These are phyloP conservation scores for Trissoscelio sp. DNA, from an alignment of 2,888 invertebrate genomes.

Conservation along the genomic window DNA sequence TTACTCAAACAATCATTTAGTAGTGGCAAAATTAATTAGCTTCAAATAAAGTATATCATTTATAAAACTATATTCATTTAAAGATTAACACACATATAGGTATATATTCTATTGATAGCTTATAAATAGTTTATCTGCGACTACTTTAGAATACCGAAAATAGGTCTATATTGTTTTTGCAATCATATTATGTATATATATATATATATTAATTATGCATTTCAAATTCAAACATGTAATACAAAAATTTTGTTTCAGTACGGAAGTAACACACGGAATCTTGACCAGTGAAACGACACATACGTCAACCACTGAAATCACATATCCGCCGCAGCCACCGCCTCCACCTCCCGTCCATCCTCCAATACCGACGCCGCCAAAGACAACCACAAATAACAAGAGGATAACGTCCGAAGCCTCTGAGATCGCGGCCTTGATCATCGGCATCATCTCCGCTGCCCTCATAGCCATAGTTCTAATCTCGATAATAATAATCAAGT, in stretches of 20 bases:
- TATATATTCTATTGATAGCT: too few relatives aligned
- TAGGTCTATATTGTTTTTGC: too few relatives aligned
- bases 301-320: constrained; percentile 78
- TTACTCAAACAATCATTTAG: too few relatives aligned
- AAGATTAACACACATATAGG: too few relatives aligned
- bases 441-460: constrained; percentile 95
- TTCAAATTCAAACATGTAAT: neutral
- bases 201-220: neutral
- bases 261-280: constrained; percentile 75
- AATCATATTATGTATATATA: too few relatives aligned
- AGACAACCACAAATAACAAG: constrained; percentile 80
- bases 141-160: too few relatives aligned
- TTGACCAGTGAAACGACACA: constrained; percentile 76
- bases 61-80: too few relatives aligned
- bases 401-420: constrained; percentile 88
- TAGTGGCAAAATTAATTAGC: too few relatives aligned
- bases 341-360: constrained; percentile 80
- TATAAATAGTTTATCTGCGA: too few relatives aligned
- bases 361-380: constrained; percentile 80
- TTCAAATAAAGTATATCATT: too few relatives aligned
- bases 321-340: constrained; percentile 81
- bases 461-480: constrained; percentile 95
- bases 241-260: constrained; percentile 69
- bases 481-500: constrained; percentile 94
- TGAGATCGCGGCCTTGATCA: constrained; percentile 90